phyloP scores from a whole-genome alignment of 2,797 vertebrate genomes.

The Mastacembelus armatus region DNA sequence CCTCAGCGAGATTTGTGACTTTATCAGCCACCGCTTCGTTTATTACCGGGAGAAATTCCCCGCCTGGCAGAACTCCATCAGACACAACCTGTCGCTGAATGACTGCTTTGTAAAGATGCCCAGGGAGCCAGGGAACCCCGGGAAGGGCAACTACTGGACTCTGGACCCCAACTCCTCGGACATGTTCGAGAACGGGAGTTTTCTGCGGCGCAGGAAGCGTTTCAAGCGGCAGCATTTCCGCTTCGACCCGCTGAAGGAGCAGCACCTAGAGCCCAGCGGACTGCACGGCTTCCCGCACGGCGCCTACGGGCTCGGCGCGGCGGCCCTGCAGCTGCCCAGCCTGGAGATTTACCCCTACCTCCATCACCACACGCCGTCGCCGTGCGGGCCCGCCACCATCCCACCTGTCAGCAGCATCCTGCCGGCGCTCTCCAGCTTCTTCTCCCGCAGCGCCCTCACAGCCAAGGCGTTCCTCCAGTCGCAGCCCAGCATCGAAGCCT shows the following conservation, averaged over 20 bases:
- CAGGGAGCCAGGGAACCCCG: slow-evolving; percentile 90
- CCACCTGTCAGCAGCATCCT: slow-evolving; percentile 83
- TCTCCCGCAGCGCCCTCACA: slow-evolving; percentile 79
- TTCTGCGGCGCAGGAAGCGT: slow-evolving; percentile 89
- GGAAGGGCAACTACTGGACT: slow-evolving; percentile 93
- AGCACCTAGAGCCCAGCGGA: slow-evolving; percentile 72
- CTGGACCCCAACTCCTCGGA: slow-evolving; percentile 91
- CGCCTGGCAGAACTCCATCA: slow-evolving; percentile 90
- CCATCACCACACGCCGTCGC: slow-evolving; percentile 73
- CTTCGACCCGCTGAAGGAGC: slow-evolving; percentile 80
- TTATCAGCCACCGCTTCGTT: slow-evolving; percentile 90
- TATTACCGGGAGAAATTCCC: slow-evolving; percentile 91
- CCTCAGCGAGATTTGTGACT: slow-evolving; percentile 92
- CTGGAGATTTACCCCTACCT: slow-evolving; percentile 82
- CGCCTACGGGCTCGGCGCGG: slow-evolving; percentile 73
- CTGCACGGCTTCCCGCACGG: slow-evolving; percentile 75
- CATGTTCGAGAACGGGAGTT: slow-evolving; percentile 94
- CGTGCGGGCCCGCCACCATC: slow-evolving; percentile 66
- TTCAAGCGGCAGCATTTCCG: slow-evolving; percentile 88
- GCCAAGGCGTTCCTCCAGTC: slow-evolving; percentile 81
- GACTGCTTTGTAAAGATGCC: slow-evolving; percentile 89
- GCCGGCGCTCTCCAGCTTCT: slow-evolving; percentile 84
- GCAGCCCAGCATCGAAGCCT: slow-evolving; percentile 71
- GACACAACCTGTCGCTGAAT: slow-evolving; percentile 89
- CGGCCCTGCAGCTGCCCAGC: slow-evolving; percentile 79